Percentiles rank a stretch among this genome's conserved stretches.
Conservation (phyloP, 2,797 vertebrate species). For the Gymnopithys bicolor region DNA sequence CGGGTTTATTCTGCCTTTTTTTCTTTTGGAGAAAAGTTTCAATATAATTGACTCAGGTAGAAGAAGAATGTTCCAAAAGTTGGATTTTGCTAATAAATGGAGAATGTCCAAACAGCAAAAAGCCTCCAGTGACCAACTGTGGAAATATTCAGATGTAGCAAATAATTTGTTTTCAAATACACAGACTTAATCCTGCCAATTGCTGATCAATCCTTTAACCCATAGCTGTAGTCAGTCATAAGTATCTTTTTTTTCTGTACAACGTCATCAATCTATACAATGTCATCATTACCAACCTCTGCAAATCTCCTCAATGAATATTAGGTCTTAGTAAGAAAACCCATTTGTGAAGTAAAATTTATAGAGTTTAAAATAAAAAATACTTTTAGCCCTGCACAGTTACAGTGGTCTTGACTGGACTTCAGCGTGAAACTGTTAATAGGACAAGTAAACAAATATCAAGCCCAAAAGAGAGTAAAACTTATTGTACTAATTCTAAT, state of each 20-base stretch:
- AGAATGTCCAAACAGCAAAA: background rate
- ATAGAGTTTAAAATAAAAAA: background rate
- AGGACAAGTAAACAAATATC: background rate
- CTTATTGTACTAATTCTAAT: background rate
- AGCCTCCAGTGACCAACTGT: background rate
- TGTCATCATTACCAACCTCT: background rate
- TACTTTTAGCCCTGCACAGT: background rate
- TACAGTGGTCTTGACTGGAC: background rate
- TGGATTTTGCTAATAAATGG: background rate
- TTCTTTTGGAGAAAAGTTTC: background rate
- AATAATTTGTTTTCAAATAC: background rate
- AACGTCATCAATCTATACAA: too few species aligned
- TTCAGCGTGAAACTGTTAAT: background rate
- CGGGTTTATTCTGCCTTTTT: background rate
- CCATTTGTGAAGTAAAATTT: background rate
- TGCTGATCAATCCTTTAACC: background rate
- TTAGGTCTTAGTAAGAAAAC: background rate
- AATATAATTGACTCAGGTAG: background rate
- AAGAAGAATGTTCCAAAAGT: background rate
- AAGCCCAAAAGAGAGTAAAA: background rate
- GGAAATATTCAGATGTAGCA: background rate
- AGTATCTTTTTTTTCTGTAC: background rate
- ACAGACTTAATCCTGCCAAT: background rate
- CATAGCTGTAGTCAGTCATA: background rate
- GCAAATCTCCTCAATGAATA: background rate